Percentiles rank a stretch among this genome's conserved stretches.
Evolutionary conservation across 2,888 invertebrate species (phyloP).

Genomic region (Strigamia maritima): DNA sequence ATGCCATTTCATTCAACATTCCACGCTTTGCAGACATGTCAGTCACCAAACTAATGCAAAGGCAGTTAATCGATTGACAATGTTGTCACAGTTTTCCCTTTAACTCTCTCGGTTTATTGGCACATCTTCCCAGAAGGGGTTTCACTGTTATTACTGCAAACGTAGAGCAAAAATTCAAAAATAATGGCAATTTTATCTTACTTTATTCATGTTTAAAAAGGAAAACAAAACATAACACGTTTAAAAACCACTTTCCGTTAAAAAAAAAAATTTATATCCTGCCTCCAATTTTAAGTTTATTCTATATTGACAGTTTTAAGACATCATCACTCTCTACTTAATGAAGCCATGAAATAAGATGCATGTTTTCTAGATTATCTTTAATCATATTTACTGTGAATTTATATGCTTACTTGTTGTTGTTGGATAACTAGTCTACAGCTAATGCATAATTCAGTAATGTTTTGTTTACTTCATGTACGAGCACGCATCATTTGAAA

Average conservation of each 20-base stretch:
- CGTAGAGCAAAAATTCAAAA: not conserved
- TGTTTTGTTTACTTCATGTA: too few relatives aligned
- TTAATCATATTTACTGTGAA: too few relatives aligned
- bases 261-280: not conserved
- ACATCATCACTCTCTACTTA: not conserved
- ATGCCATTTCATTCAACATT: not conserved
- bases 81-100: slow-evolving; percentile 3
- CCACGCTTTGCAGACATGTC: not conserved
- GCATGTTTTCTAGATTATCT: too few relatives aligned
- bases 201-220: not conserved
- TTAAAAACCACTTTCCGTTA: not conserved
- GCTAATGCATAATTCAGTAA: too few relatives aligned
- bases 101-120: not conserved
- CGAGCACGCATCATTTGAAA: too few relatives aligned
- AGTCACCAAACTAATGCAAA: not conserved
- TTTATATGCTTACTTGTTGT: too few relatives aligned
- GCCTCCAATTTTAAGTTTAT: not conserved
- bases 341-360: not conserved
- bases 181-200: not conserved
- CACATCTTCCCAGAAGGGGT: not conserved
- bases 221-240: not conserved
- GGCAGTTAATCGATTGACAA: slow-evolving; percentile 9
- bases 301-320: not conserved
- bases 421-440: too few relatives aligned
- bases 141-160: not conserved